Conservation (phyloP, 2,113 vertebrate genomes). For the Peromyscus maniculatus region DNA sequence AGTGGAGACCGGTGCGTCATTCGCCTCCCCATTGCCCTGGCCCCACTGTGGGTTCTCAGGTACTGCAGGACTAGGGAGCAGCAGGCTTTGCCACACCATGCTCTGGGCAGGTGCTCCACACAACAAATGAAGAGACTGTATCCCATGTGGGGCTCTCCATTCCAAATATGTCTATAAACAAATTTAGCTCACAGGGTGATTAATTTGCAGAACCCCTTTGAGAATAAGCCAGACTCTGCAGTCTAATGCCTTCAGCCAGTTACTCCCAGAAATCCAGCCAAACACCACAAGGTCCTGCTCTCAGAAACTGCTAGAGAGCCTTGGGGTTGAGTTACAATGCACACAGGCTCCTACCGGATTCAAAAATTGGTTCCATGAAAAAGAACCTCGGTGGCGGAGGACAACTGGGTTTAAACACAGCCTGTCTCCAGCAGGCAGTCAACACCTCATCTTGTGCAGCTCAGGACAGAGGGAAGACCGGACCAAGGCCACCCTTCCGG, state of each 20-base stretch:
- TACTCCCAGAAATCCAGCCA: conserved; percentile 77
- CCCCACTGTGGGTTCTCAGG: not conserved
- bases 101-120: conserved; percentile 66
- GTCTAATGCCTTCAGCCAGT: conserved; percentile 80
- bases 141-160: conserved; percentile 64
- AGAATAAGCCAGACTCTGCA: conserved; percentile 68
- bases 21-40: not conserved
- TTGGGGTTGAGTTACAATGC: not conserved
- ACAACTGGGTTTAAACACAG: not conserved
- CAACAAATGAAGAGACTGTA: not conserved
- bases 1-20: not conserved
- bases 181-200: conserved; percentile 82
- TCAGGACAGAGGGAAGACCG: not conserved
- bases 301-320: conserved; percentile 43
- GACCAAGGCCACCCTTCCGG: not conserved
- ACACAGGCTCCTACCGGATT: not conserved
- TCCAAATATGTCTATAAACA: conserved; percentile 80
- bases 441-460: not conserved
- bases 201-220: conserved; percentile 77
- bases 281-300: conserved; percentile 64
- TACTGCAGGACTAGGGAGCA: not conserved
- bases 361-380: not conserved
- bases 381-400: not conserved
- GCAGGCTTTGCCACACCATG: not conserved
- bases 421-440: not conserved